Evolutionary conservation across 1,140 invertebrate species (phyloP), one percentile per base, ranked within the genome.

Genomic region (Diabrotica virgifera): DNA sequence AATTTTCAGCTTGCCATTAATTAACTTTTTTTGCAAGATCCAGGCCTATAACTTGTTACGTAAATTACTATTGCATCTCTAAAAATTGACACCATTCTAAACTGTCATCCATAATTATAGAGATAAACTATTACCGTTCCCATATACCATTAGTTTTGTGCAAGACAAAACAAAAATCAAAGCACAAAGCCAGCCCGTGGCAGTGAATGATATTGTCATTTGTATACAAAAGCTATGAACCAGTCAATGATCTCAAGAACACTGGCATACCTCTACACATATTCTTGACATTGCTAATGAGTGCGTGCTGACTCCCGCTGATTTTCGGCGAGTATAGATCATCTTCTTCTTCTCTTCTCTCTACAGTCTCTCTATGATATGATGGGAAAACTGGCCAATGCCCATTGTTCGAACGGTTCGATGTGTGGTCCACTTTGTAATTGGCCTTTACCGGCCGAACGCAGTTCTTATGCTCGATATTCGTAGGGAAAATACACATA

Each of bases 401-500:
- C 68, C 70, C 65, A 54, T 40, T 40, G 57, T 56, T 46, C 64
- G 59, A 59, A 54, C 62, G 46, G 59, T 62, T 46, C 62, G 46
- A 72, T 72, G 70, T 72, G 70, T 72, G 70, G 70, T 72, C 70
- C 70, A 72, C 68, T 72, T 72, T 70, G 69, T 70, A 60, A 59
- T 64, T 59, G 38, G 38, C 14, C 55, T 36, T 57, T 57, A 57
- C 55, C 55, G 55, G 36, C 24, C 36, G 55, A 46, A 46, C 40
- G n/a, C 8, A n/a, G n/a, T 8, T 46, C 8, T 10, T 46, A 5
- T n/a, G 40, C 40, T 46, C 40, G 40, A 46, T 46, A 46, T 46
- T 46, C 8, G n/a, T 10, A 8, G 3, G 40, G n/a, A 46, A 46
- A 46, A 10, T 46, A 46, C 40, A 46, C 40, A 46, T 46, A 24